These are phyloP conservation scores for Eretmochelys imbricata DNA, from an alignment of 2,113 vertebrate species.

Conservation along the genomic window DNA sequence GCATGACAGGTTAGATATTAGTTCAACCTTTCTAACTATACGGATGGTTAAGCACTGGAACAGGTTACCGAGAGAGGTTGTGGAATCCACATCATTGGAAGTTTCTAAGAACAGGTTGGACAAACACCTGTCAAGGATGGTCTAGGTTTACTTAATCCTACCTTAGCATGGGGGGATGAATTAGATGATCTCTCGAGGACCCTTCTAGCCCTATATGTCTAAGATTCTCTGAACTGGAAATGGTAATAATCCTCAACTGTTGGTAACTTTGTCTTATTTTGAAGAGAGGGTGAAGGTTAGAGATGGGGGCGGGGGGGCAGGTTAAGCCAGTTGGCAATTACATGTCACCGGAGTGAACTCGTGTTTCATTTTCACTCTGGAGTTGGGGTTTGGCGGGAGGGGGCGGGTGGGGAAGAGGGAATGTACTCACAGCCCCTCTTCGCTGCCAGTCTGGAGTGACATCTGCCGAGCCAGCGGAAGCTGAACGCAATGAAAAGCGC, in stretches of 20 bases:
- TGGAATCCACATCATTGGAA: not conserved
- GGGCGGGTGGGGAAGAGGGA: not conserved
- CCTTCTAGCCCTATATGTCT: not conserved
- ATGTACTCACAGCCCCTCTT: not conserved
- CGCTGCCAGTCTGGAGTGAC: not conserved
- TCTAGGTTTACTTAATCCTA: not conserved
- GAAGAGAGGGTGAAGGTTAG: not conserved
- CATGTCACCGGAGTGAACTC: not conserved
- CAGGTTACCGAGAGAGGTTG: not conserved
- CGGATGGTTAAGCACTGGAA: not conserved
- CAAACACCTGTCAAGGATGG: not conserved
- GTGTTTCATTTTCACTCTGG: not conserved
- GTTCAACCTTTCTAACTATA: not conserved
- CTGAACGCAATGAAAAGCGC: not conserved
- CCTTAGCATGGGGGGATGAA: not conserved
- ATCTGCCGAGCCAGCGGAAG: not conserved
- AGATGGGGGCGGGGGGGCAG: not conserved
- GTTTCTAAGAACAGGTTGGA: not conserved
- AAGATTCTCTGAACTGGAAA: not conserved
- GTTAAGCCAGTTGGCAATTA: not conserved
- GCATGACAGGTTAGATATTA: not conserved
- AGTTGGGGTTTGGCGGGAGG: not conserved
- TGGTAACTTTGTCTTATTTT: not conserved
- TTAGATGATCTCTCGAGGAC: not conserved
- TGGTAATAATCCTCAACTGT: not conserved